These are phyloP conservation scores for Cerceris ruficornis DNA, from an alignment of 2,888 invertebrate species.

Conservation along the genomic window DNA sequence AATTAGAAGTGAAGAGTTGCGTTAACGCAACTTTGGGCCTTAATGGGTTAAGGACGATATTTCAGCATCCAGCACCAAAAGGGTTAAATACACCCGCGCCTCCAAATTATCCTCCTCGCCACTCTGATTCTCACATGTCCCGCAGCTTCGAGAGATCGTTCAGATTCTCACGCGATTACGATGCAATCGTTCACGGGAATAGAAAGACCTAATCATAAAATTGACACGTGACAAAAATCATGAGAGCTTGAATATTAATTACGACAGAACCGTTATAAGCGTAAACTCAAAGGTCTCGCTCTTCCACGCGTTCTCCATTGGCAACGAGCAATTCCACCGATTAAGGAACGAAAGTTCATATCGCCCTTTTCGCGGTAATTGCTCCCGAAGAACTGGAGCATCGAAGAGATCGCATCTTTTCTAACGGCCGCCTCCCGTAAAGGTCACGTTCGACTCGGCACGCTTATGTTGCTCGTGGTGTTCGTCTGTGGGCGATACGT, in stretches of 20 bases:
- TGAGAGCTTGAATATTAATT: background rate
- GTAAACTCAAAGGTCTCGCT: background rate
- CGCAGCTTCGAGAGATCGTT: too few species aligned
- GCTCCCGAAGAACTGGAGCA: slow-evolving; percentile 47
- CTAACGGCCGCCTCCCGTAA: slow-evolving; percentile 33
- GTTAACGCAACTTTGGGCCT: too few species aligned
- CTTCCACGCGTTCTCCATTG: background rate
- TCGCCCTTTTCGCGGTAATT: slow-evolving; percentile 7
- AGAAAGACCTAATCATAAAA: too few species aligned
- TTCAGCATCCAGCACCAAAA: too few species aligned
- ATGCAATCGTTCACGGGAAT: too few species aligned
- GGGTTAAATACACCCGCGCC: too few species aligned
- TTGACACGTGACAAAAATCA: too few species aligned
- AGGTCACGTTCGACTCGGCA: slow-evolving; percentile 55
- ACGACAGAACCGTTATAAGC: background rate
- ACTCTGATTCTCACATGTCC: too few species aligned
- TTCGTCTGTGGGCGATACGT: slow-evolving; percentile 41
- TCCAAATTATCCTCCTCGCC: too few species aligned
- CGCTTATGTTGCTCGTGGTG: slow-evolving; percentile 28
- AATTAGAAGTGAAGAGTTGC: too few species aligned
- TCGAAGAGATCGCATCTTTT: slow-evolving; percentile 52
- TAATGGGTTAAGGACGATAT: too few species aligned
- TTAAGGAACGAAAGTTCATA: slow-evolving; percentile 4
- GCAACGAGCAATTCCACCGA: background rate
- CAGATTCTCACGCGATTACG: too few species aligned